Evolutionary conservation across 1,140 invertebrate genomes (phyloP), one percentile per base, ranked within the genome.

Genomic region (Rhagoletis pomonella): DNA sequence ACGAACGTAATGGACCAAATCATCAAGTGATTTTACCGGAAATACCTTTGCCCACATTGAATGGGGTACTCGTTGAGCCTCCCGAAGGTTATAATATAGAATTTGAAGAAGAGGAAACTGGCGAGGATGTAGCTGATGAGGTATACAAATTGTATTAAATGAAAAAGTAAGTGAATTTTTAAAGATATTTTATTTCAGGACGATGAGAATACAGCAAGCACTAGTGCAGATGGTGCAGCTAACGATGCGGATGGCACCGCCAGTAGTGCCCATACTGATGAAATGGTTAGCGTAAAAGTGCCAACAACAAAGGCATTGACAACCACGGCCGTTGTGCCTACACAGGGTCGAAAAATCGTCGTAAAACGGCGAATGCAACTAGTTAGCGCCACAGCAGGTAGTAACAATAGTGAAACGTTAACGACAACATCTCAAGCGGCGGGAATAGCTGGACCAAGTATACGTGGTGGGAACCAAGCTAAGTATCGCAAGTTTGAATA

Each of bases 21-120:
- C 94, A 95, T 88, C 94, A 94, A 87, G 93, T 94, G 89, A 90
- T 94, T 85, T 90, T 96, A 89, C 95, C 95, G n/a, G 94, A 95
- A 60, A 95, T 96, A 88, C 92, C 94, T 89, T 95, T 96, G 90
- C 95, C 95, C 17, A 96, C 95, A 4, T 91, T 95, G 88, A 95
- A 96, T 93, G 95, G 95, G 93, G 94, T 91, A 81, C 87, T 93
- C 1, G 89, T 93, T 2, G 92, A 92, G 87, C 89, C 89, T 69
- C 90, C 91, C 3, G 92, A 93, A 55, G 91, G 91, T 14, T 86
- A 88, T 10, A 91, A 92, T 50, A 91, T 90, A 4, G 92, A 93
- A 88, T 93, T 93, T 47, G 92, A 93, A 88, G 92, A 93, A 64
- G 92, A 93, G 44, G 92, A 93, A 62, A 91, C 90, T 19, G 86